Evolutionary conservation across 2,888 invertebrate genomes (phyloP).

Genomic region (Eupelmus urozonus): DNA sequence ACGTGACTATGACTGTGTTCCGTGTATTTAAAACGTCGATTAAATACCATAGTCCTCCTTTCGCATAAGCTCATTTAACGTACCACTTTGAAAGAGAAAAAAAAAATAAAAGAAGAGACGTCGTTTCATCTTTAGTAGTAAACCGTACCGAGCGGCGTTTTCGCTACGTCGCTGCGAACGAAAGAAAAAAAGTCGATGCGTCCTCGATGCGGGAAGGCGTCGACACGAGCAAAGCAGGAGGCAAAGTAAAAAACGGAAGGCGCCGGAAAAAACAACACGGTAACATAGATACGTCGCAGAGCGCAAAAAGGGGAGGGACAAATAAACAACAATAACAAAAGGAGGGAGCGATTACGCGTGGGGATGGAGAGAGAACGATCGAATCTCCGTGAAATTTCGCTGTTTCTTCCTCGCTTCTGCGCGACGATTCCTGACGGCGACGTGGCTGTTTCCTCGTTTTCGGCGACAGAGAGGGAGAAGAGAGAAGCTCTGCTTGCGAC

Average conservation of each 20-base stretch:
- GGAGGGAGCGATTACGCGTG: not conserved
- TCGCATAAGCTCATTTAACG: not conserved
- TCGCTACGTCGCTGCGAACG: slow-evolving; percentile 22
- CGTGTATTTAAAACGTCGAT: slow-evolving; percentile 31
- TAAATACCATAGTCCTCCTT: slow-evolving; percentile 25
- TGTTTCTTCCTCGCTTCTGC: slow-evolving; percentile 21
- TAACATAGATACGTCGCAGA: no score
- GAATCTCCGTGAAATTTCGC: slow-evolving; percentile 16
- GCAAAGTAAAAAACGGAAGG: no score
- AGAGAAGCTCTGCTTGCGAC: slow-evolving; percentile 35
- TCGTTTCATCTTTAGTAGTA: slow-evolving; percentile 7
- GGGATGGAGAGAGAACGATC: slow-evolving; percentile 24
- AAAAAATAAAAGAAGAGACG: not conserved
- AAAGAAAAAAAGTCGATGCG: slow-evolving; percentile 6
- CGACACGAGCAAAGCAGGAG: not conserved
- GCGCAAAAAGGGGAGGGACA: slow-evolving; percentile 1
- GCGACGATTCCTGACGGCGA: slow-evolving; percentile 21
- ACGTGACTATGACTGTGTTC: slow-evolving; percentile 36
- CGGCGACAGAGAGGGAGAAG: slow-evolving; percentile 27
- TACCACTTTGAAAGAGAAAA: not conserved
- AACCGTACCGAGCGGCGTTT: slow-evolving; percentile 21
- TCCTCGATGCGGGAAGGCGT: not conserved
- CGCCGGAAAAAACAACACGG: no score
- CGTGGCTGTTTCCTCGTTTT: slow-evolving; percentile 1
- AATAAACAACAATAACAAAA: slow-evolving; percentile 24